These are phyloP conservation scores for Antitype chi DNA, from an alignment of 2,888 invertebrate genomes.

Conservation along the genomic window DNA sequence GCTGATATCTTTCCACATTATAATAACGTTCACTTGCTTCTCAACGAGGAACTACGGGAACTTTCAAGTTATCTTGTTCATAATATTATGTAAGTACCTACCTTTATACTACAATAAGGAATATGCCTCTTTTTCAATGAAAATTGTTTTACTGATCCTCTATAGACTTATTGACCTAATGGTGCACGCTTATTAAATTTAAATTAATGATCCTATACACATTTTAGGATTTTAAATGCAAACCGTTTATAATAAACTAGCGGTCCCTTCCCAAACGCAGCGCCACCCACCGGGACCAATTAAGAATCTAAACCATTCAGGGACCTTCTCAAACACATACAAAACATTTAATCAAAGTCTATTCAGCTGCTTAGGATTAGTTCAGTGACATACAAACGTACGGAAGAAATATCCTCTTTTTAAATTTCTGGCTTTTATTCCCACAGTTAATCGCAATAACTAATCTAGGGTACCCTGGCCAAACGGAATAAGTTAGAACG, in stretches of 20 bases:
- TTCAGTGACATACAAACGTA: too few species aligned
- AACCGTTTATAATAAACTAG: background rate
- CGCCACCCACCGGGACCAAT: too few species aligned
- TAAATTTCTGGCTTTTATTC: background rate
- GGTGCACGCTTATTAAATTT: background rate
- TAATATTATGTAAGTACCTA: conserved; percentile 93
- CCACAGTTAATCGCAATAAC: background rate
- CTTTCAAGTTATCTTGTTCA: conserved; percentile 96
- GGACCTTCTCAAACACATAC: too few species aligned
- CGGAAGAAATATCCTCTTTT: background rate
- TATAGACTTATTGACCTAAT: background rate
- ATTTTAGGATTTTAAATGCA: background rate
- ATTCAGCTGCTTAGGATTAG: too few species aligned
- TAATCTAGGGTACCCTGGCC: background rate
- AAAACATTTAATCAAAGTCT: too few species aligned
- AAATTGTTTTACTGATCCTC: background rate
- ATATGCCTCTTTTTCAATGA: background rate
- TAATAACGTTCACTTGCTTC: conserved; percentile 94
- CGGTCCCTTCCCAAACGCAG: too few species aligned
- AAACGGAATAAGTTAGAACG: background rate
- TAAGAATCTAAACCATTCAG: too few species aligned
- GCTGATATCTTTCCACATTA: conserved; percentile 93
- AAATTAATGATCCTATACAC: background rate
- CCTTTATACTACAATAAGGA: background rate
- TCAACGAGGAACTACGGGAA: conserved; percentile 96